phyloP scores from a whole-genome alignment of 2,888 invertebrate genomes.

The Ormyrus pomaceus region DNA sequence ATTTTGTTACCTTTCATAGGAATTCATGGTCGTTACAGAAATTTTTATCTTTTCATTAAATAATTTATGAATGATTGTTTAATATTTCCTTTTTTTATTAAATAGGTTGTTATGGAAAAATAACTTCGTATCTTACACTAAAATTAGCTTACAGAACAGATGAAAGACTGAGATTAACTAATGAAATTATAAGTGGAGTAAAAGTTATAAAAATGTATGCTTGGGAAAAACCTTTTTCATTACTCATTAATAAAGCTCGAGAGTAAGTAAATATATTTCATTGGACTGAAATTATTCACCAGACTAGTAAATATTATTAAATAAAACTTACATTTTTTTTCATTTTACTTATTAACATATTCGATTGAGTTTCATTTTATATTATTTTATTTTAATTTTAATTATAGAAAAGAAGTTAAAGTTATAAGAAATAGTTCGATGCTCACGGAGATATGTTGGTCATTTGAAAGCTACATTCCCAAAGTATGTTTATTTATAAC shows the following conservation, averaged over 20 bases:
- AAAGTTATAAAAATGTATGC: constrained; percentile 93
- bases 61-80: background rate
- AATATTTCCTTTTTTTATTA: constrained; percentile 58
- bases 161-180: constrained; percentile 90
- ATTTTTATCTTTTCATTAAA: no score
- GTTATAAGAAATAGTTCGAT: constrained; percentile 75
- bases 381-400: constrained; percentile 61
- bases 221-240: constrained; percentile 89
- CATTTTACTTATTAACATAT: no score
- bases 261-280: constrained; percentile 52
- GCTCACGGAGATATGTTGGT: constrained; percentile 78
- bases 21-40: constrained; percentile 68
- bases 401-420: constrained; percentile 76
- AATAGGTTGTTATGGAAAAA: constrained; percentile 61
- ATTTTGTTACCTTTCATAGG: constrained; percentile 69
- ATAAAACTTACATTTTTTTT: no score
- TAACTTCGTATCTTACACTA: constrained; percentile 77
- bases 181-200: constrained; percentile 91
- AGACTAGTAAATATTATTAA: no score
- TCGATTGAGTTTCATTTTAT: no score
- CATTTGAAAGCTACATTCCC: constrained; percentile 82
- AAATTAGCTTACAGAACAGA: constrained; percentile 89
- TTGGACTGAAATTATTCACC: background rate
- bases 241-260: constrained; percentile 78
- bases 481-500: constrained; percentile 85